Evolutionary conservation across 1,140 invertebrate species (phyloP).

Genomic region (Trypoxylus dichotomus): DNA sequence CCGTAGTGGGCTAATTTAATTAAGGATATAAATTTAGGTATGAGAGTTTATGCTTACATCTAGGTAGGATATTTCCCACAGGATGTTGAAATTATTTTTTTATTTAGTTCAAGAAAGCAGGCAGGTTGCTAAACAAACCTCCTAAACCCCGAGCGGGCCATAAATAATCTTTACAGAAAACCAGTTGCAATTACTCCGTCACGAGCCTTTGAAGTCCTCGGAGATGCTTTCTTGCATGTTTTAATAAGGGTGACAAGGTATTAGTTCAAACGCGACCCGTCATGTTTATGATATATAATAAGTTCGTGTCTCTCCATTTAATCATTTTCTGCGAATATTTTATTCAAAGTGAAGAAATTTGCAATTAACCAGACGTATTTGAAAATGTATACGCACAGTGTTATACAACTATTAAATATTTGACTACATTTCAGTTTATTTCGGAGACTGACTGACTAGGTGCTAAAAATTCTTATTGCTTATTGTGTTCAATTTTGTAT

Average conservation of each 20-base stretch:
- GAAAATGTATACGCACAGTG: too few species aligned
- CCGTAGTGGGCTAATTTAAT: background rate
- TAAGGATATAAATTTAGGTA: background rate
- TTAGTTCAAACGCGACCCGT: background rate
- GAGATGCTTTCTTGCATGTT: background rate
- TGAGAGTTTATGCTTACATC: background rate
- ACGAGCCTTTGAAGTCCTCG: background rate
- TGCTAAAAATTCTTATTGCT: too few species aligned
- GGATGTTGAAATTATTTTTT: background rate
- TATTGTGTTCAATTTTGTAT: too few species aligned
- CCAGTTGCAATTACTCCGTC: background rate
- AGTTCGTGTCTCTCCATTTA: too few species aligned
- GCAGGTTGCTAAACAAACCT: background rate
- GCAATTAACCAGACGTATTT: too few species aligned
- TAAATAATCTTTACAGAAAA: background rate
- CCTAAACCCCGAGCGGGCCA: background rate
- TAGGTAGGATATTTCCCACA: background rate
- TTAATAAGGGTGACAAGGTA: background rate
- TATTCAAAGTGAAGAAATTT: background rate
- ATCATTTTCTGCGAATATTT: background rate
- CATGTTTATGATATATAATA: background rate
- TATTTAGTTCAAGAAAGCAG: background rate
- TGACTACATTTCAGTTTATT: too few species aligned
- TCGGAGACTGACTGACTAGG: too few species aligned
- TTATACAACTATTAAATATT: too few species aligned